A percentile compares a stretch with the other conserved stretches of the same genome.
These are phyloP conservation scores for Ectobius pallidus DNA, from an alignment of 2,888 invertebrate genomes.

Conservation along the genomic window DNA sequence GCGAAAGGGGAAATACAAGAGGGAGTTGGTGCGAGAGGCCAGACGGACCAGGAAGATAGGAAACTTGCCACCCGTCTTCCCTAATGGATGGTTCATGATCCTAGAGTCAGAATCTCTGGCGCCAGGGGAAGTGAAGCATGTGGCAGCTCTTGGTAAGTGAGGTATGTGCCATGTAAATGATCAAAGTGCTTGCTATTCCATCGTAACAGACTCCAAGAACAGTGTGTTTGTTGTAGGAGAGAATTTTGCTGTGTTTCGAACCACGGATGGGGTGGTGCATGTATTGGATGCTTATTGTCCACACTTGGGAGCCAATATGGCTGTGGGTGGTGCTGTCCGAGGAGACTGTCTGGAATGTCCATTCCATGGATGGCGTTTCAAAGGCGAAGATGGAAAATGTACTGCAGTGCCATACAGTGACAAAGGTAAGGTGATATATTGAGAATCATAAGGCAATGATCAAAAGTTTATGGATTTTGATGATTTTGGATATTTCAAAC, in stretches of 20 bases:
- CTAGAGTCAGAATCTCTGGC: constrained; percentile 69
- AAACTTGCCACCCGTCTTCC: constrained; percentile 79
- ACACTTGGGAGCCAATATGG: constrained; percentile 88
- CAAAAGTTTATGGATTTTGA: too few relatives aligned
- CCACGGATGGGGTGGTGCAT: constrained; percentile 65
- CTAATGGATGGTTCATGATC: constrained; percentile 88
- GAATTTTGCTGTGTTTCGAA: constrained; percentile 72
- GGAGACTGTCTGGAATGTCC: constrained; percentile 86
- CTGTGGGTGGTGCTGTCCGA: constrained; percentile 75
- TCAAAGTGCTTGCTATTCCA: too few relatives aligned
- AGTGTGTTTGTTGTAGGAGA: too few relatives aligned
- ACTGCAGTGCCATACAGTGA: constrained; percentile 74
- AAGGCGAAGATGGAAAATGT: constrained; percentile 74
- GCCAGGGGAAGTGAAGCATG: constrained; percentile 61
- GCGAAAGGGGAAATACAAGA: constrained; percentile 48
- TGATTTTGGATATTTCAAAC: too few relatives aligned
- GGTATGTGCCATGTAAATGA: too few relatives aligned
- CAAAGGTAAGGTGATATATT: constrained; percentile 57
- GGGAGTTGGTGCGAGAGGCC: constrained; percentile 56
- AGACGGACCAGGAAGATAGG: constrained; percentile 65
- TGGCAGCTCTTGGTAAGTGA: constrained; percentile 70
- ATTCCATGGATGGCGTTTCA: constrained; percentile 87
- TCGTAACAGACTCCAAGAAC: too few relatives aligned
- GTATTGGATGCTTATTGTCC: constrained; percentile 88
- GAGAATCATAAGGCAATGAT: too few relatives aligned